phyloP scores from a whole-genome alignment of 2,888 invertebrate genomes.

The Tholera decimalis region DNA sequence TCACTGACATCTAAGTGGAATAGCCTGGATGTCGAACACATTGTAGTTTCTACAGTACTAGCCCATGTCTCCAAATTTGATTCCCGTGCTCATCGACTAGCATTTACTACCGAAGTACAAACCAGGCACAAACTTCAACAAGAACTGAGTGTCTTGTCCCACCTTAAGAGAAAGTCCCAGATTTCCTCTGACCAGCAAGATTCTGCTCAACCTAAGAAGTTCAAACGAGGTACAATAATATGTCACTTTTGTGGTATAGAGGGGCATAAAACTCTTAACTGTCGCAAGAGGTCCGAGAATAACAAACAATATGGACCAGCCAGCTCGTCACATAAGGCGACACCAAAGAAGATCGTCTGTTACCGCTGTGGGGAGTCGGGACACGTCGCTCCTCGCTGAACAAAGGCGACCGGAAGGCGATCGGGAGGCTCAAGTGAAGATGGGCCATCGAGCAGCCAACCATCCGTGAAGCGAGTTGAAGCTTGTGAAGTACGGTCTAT shows the following conservation, averaged over 20 bases:
- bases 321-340: no score
- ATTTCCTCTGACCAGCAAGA: not conserved
- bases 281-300: no score
- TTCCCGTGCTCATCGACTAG: constrained; percentile 1
- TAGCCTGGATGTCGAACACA: not conserved
- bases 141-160: not conserved
- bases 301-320: no score
- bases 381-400: no score
- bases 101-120: not conserved
- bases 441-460: no score
- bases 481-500: no score
- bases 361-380: no score
- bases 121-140: not conserved
- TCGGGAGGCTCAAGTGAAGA: no score
- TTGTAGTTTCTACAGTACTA: not conserved
- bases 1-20: not conserved
- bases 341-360: no score
- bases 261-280: not conserved
- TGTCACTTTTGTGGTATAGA: not conserved
- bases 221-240: not conserved
- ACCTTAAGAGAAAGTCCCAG: not conserved
- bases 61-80: not conserved
- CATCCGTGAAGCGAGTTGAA: no score
- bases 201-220: not conserved
- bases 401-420: no score